These are phyloP conservation scores for Leptarthrus brevirostris DNA, from an alignment of 2,888 invertebrate genomes.

Conservation along the genomic window DNA sequence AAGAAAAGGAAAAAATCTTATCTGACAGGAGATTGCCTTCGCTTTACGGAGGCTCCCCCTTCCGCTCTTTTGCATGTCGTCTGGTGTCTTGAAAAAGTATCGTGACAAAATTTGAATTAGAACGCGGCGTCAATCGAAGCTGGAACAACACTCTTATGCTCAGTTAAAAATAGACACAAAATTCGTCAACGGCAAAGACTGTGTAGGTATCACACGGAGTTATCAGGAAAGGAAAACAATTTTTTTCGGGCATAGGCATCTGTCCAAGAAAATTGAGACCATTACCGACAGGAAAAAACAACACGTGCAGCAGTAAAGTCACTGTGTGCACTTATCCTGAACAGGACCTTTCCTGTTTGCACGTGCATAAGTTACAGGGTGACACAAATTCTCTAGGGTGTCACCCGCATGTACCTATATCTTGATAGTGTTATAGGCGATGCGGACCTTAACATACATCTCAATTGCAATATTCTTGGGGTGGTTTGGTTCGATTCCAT, in stretches of 20 bases:
- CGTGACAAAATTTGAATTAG: conserved; percentile 2
- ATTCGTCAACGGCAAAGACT: conserved; percentile 30
- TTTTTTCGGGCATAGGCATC: background rate
- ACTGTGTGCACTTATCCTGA: too few relatives aligned
- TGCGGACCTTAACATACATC: background rate
- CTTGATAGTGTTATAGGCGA: background rate
- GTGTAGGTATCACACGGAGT: background rate
- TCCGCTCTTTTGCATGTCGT: background rate
- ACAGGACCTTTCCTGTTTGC: too few relatives aligned
- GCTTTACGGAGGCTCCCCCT: too few relatives aligned
- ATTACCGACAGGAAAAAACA: background rate
- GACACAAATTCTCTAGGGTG: conserved; percentile 8
- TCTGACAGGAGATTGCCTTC: background rate
- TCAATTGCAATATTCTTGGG: background rate
- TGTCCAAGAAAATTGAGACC: conserved; percentile 8
- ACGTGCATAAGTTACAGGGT: background rate
- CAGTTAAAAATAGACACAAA: conserved; percentile 7
- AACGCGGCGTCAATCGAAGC: conserved; percentile 23
- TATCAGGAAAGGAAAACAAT: conserved; percentile 13
- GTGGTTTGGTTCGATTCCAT: too few relatives aligned
- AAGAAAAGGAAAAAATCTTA: conserved; percentile 31
- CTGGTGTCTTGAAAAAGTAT: background rate
- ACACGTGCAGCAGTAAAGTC: conserved; percentile 17
- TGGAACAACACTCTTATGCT: background rate
- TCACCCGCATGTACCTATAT: background rate